phyloP scores from a whole-genome alignment of 92 coral and sea anemone species.

The Paragorgia papillata region DNA sequence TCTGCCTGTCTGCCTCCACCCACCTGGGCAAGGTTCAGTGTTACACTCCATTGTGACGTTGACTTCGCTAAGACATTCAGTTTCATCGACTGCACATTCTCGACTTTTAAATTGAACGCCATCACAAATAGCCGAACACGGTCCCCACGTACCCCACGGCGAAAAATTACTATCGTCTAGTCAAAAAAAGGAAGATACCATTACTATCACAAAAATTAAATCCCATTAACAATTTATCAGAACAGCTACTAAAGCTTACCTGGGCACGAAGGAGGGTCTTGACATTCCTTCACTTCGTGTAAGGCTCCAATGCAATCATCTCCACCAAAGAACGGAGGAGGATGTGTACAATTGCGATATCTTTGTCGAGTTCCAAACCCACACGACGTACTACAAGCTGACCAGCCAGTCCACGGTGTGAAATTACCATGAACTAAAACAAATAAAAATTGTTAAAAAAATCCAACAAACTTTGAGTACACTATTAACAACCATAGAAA shows the following conservation, averaged over 20 bases:
- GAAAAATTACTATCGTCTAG: conserved; percentile 35
- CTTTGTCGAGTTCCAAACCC: conserved; percentile 39
- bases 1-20: not conserved
- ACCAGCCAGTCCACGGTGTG: conserved; percentile 49
- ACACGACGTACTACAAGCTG: conserved; percentile 43
- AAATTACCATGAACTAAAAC: conserved; percentile 52
- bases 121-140: conserved; percentile 25
- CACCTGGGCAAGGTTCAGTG: conserved; percentile 32
- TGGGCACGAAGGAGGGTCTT: conserved; percentile 13
- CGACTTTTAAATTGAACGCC: conserved; percentile 14
- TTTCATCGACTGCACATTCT: not conserved
- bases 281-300: conserved; percentile 31
- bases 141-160: conserved; percentile 17
- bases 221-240: not conserved
- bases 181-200: not conserved
- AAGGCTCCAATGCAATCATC: conserved; percentile 41
- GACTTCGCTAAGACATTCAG: not conserved
- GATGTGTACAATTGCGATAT: conserved; percentile 49
- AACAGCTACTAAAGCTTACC: conserved; percentile 7
- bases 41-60: conserved; percentile 10
- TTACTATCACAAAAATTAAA: not conserved
- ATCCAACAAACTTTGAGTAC: too few relatives aligned
- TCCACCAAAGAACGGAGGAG: conserved; percentile 52
- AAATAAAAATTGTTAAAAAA: not conserved
- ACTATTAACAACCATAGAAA: too few relatives aligned